phyloP scores from a whole-genome alignment of 2,888 invertebrate genomes.

The Gibbula magus region DNA sequence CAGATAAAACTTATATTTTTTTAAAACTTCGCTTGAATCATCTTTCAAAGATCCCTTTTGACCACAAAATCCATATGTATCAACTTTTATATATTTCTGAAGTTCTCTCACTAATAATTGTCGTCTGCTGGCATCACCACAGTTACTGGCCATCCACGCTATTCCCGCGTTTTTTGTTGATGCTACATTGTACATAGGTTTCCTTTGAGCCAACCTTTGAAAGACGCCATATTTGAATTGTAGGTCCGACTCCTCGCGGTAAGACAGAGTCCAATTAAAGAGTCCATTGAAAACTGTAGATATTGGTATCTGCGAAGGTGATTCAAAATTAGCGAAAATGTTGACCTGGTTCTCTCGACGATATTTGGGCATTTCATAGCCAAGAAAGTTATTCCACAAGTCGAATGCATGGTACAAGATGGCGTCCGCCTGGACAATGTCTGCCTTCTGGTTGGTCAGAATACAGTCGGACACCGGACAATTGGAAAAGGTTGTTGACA shows the following conservation, averaged over 20 bases:
- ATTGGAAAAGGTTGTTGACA: not conserved
- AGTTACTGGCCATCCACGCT: constrained; percentile 17
- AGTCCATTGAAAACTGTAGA: not conserved
- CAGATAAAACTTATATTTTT: constrained; percentile 25
- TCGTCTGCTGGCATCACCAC: not conserved
- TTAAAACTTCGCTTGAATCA: not conserved
- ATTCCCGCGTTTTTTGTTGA: not conserved
- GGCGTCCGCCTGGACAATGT: not conserved
- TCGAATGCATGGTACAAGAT: constrained; percentile 16
- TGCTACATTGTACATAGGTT: not conserved
- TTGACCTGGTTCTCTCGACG: not conserved
- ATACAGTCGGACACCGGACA: constrained; percentile 2
- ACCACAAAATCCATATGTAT: constrained; percentile 19
- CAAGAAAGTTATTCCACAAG: not conserved
- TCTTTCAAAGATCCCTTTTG: not conserved
- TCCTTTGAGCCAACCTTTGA: not conserved
- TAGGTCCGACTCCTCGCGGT: not conserved
- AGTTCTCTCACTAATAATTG: constrained; percentile 11
- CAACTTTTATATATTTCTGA: constrained; percentile 1
- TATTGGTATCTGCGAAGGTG: not conserved
- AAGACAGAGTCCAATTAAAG: constrained; percentile 19
- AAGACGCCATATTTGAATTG: too few species aligned
- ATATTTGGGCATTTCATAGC: constrained; percentile 1
- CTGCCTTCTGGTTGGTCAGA: not conserved
- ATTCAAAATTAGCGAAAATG: not conserved